Base-by-base conservation (phyloP, 2,797 vertebrate genomes). In the Halcyon chelicuti region DNA sequence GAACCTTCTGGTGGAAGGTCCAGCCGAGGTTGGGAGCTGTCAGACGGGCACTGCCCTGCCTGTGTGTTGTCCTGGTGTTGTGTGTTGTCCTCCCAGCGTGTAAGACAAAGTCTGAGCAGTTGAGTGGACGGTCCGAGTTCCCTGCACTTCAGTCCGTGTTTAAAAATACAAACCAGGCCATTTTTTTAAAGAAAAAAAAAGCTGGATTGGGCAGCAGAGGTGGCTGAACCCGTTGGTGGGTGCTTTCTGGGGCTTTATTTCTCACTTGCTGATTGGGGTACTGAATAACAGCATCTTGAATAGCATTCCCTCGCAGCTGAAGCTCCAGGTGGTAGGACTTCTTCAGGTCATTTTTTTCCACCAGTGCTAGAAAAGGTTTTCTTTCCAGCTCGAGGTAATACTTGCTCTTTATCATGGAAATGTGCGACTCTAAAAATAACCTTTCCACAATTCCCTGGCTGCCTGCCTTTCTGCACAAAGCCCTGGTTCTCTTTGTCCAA, bases 331-430 rank as follows among this genome's bases (percentile, higher is more conserved):
- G 10, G 14, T 74, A 35, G 33, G 29, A 71, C 68, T 62, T 15
- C n/a, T 80, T 83, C 2, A 5, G 83, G 86, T 86, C 55, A 61
- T 44, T 86, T 86, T 84, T 62, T 84, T 77, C 65, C 33, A 52
- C 40, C n/a, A 44, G 22, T 61, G 49, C 60, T 86, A 68, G 62
- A 88, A 96, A 51, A 80, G 76, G 62, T n/a, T 68, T 73, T 71
- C 26, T 47, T 65, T 94, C 55, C 31, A 63, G 79, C 79, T 47
- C 7, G 86, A 93, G 75, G 79, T 91, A 76, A 82, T 67, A 42
- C 61, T 90, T 90, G 79, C 79, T 86, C 54, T 96, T 94, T 88
- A n/a, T 81, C 37, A 71, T 84, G 85, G 88, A 93, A 79, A 91
- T 93, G 20, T 60, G 35, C 33, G 44, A 42, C 61, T 79, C 88